phyloP scores from a whole-genome alignment of 2,888 invertebrate genomes.

The Macaria notata region DNA sequence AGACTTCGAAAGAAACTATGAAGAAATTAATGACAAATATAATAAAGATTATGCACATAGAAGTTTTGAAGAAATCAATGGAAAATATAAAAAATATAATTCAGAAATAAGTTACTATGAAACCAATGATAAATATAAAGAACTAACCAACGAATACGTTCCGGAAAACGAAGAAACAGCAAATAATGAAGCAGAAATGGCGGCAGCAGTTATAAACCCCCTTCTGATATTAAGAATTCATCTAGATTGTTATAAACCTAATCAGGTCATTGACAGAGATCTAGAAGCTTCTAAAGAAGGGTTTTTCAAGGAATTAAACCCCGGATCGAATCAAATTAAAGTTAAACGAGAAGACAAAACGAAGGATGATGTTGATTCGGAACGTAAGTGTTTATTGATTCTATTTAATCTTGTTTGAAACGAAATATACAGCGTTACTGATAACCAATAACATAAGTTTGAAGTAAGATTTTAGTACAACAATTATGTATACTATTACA shows the following conservation, averaged over 20 bases:
- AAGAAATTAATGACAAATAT: too few species aligned
- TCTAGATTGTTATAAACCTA: slow-evolving; percentile 51
- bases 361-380: slow-evolving; percentile 35
- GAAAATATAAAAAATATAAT: slow-evolving; percentile 21
- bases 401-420: not conserved
- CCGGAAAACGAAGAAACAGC: slow-evolving; percentile 44
- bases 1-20: too few species aligned
- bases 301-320: slow-evolving; percentile 42
- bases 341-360: slow-evolving; percentile 53
- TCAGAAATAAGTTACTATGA: slow-evolving; percentile 33
- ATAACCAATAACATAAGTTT: too few species aligned
- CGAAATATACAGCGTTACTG: too few species aligned
- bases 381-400: slow-evolving; percentile 35
- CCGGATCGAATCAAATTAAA: slow-evolving; percentile 45
- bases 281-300: slow-evolving; percentile 38
- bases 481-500: too few species aligned
- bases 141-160: slow-evolving; percentile 44
- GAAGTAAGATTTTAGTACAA: too few species aligned
- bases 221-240: slow-evolving; percentile 66
- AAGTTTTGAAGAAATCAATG: too few species aligned
- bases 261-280: slow-evolving; percentile 30
- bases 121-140: too few species aligned
- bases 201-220: slow-evolving; percentile 53
- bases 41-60: too few species aligned
- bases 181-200: slow-evolving; percentile 41